A percentile compares a stretch with the other conserved stretches of the same genome.
Conservation (phyloP, 2,797 vertebrate genomes). For the Aulostomus chinensis region DNA sequence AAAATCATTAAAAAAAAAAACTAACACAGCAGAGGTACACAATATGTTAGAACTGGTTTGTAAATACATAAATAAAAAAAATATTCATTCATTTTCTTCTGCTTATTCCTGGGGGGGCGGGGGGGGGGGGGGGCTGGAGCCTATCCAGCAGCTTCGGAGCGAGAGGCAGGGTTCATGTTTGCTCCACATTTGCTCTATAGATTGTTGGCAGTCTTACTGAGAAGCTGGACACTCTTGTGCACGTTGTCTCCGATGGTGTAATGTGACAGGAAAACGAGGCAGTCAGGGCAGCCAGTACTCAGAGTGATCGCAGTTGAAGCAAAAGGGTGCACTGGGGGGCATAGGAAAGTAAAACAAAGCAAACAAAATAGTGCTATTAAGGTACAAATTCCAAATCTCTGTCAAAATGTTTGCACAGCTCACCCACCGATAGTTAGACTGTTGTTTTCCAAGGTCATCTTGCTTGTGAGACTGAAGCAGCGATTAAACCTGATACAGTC, state of each 20-base stretch:
- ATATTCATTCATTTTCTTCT: too few species aligned
- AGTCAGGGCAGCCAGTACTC: conserved; percentile 54
- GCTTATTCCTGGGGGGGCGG: too few species aligned
- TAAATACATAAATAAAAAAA: too few species aligned
- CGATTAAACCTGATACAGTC: conserved; percentile 10
- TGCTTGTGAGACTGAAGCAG: background rate
- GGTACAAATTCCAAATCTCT: conserved; percentile 9
- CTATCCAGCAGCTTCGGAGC: too few species aligned
- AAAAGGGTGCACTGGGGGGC: conserved; percentile 15
- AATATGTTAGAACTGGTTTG: too few species aligned
- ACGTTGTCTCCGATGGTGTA: background rate
- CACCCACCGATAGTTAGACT: conserved; percentile 32
- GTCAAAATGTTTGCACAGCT: background rate
- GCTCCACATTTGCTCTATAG: background rate
- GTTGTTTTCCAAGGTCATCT: conserved; percentile 17
- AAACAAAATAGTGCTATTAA: conserved; percentile 3
- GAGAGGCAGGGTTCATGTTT: too few species aligned
- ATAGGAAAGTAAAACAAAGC: background rate
- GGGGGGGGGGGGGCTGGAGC: too few species aligned
- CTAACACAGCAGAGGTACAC: too few species aligned
- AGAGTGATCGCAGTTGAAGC: background rate
- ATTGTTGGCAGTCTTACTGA: conserved; percentile 36
- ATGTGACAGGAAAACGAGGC: conserved; percentile 3
- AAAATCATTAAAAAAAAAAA: too few species aligned
- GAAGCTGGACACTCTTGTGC: conserved; percentile 13